Conservation (phyloP, 1,140 invertebrate genomes). For the Apis dorsata region DNA sequence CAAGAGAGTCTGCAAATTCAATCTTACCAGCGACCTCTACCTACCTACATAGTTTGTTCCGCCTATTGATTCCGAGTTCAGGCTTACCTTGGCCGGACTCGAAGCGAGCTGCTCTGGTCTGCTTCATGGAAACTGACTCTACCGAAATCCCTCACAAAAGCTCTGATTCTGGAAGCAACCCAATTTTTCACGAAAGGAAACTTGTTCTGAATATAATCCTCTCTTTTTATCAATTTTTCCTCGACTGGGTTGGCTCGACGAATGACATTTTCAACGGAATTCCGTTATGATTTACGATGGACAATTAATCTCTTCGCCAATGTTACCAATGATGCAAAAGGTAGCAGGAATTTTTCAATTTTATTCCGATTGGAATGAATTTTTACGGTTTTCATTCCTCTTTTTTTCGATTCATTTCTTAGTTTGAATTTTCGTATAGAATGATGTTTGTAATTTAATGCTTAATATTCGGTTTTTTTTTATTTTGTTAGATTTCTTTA, state of each 20-base stretch:
- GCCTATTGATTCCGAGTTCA: conserved; percentile 65
- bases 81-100: conserved; percentile 48
- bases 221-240: conserved; percentile 30
- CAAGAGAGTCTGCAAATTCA: conserved; percentile 66
- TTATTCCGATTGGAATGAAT: neutral
- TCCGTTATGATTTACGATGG: neutral
- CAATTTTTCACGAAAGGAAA: conserved; percentile 41
- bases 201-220: conserved; percentile 45
- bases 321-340: neutral
- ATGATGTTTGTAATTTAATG: neutral
- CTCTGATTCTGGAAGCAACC: conserved; percentile 54
- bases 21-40: conserved; percentile 64
- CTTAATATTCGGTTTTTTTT: too few species aligned
- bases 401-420: too few species aligned
- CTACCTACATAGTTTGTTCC: conserved; percentile 67
- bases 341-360: neutral
- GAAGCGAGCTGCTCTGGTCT: neutral
- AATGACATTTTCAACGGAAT: neutral
- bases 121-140: conserved; percentile 34
- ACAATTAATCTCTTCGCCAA: conserved; percentile 14
- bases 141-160: conserved; percentile 35
- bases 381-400: too few species aligned
- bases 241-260: neutral
- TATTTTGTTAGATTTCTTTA: too few species aligned
- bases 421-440: neutral